Conservation (phyloP, 2,888 invertebrate species). For the Pollenia amentaria region DNA sequence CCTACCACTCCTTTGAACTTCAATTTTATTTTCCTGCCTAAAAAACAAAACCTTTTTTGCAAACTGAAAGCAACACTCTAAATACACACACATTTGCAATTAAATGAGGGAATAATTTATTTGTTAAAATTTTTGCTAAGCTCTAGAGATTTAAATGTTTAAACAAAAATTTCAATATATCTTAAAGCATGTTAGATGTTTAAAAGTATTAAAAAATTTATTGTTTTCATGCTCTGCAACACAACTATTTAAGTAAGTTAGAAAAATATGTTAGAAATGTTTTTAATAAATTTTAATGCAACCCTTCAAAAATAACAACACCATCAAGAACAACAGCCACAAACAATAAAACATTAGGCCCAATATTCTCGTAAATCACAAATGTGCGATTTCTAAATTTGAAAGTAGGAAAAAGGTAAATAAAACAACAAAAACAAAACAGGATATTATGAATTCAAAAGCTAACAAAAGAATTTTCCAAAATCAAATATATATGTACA, state of each 20-base stretch:
- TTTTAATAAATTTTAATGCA: slow-evolving; percentile 60
- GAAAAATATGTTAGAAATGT: slow-evolving; percentile 56
- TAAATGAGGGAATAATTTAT: slow-evolving; percentile 40
- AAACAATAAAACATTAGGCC: slow-evolving; percentile 41
- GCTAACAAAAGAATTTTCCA: slow-evolving; percentile 25
- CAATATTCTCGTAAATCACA: slow-evolving; percentile 67
- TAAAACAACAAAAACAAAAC: slow-evolving; percentile 16
- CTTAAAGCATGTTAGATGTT: slow-evolving; percentile 27
- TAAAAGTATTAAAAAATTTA: slow-evolving; percentile 47
- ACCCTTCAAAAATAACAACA: slow-evolving; percentile 54
- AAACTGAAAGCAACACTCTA: slow-evolving; percentile 27
- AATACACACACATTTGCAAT: background rate
- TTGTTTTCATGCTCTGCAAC: slow-evolving; percentile 42
- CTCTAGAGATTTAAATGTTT: slow-evolving; percentile 56
- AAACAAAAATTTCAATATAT: slow-evolving; percentile 57
- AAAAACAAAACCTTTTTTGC: slow-evolving; percentile 6
- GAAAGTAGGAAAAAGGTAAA: slow-evolving; percentile 50
- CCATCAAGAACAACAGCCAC: background rate
- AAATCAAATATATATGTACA: background rate
- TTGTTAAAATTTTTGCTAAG: slow-evolving; percentile 22
- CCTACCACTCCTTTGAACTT: background rate
- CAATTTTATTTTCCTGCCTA: background rate
- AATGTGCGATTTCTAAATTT: slow-evolving; percentile 54
- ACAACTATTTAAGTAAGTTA: background rate
- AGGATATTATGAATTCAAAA: slow-evolving; percentile 55